A percentile compares a stretch with the other conserved stretches of the same genome.
Evolutionary conservation across 2,797 vertebrate genomes (phyloP).

Genomic region (Rhodeus uyekii): DNA sequence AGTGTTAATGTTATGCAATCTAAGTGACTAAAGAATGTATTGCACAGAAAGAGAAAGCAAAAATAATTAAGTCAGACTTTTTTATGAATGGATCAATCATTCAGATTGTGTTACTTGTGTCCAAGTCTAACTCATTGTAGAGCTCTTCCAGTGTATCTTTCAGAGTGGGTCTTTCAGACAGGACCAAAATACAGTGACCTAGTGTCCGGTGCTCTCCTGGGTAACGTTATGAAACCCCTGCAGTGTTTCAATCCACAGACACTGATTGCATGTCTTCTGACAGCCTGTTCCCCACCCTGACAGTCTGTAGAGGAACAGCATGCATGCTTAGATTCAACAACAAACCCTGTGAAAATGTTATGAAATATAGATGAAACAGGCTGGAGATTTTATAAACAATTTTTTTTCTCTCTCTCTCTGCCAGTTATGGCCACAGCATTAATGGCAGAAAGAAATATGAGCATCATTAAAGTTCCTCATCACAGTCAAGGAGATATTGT

Average conservation of each 20-base stretch:
- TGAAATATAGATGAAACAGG: conserved; percentile 38
- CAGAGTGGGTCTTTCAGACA: background rate
- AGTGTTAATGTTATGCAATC: background rate
- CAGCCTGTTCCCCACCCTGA: conserved; percentile 66
- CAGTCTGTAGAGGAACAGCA: conserved; percentile 54
- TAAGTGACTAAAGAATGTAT: background rate
- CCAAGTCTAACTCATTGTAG: background rate
- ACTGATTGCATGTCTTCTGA: conserved; percentile 63
- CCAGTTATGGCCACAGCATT: conserved; percentile 21
- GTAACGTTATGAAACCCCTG: conserved; percentile 57
- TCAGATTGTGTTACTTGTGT: background rate
- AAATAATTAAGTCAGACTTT: background rate
- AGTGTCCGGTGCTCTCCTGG: conserved; percentile 10
- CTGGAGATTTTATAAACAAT: conserved; percentile 35
- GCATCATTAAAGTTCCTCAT: conserved; percentile 61
- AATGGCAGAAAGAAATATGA: conserved; percentile 44
- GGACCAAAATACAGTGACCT: background rate
- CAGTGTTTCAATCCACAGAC: conserved; percentile 55
- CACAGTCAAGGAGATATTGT: conserved; percentile 64
- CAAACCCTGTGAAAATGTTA: conserved; percentile 12
- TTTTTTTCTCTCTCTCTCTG: conserved; percentile 11
- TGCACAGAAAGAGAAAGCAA: background rate
- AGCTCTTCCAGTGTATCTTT: background rate
- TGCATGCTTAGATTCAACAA: conserved; percentile 38
- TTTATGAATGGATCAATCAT: background rate